These are phyloP conservation scores for Aplocera efformata DNA, from an alignment of 2,888 invertebrate genomes.

Conservation along the genomic window DNA sequence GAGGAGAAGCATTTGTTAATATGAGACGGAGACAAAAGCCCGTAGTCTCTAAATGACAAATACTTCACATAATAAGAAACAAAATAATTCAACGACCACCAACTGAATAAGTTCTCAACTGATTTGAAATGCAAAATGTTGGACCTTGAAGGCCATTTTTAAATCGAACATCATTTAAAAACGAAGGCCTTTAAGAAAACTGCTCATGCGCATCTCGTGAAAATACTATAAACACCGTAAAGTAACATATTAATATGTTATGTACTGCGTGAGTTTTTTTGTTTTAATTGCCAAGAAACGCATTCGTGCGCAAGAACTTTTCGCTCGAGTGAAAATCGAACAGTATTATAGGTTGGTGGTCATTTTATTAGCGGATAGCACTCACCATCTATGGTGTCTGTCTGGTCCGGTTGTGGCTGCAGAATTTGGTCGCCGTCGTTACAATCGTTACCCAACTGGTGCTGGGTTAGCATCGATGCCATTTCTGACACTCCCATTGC, in stretches of 20 bases:
- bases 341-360: constrained; percentile 28
- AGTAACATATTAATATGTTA: constrained; percentile 11
- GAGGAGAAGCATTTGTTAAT: constrained; percentile 17
- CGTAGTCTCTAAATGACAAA: constrained; percentile 30
- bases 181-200: constrained; percentile 7
- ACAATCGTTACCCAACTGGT: constrained; percentile 81
- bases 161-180: constrained; percentile 12
- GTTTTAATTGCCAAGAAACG: constrained; percentile 16
- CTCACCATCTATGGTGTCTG: constrained; percentile 89
- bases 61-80: constrained; percentile 23
- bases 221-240: constrained; percentile 6
- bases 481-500: constrained; percentile 82
- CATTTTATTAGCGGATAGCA: constrained; percentile 27
- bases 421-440: constrained; percentile 81
- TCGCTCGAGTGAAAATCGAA: constrained; percentile 17
- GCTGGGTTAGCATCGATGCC: constrained; percentile 82
- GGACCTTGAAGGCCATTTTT: constrained; percentile 21
- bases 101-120: constrained; percentile 28
- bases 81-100: constrained; percentile 31
- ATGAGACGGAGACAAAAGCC: constrained; percentile 9
- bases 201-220: constrained; percentile 6
- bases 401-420: constrained; percentile 84
- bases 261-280: constrained; percentile 8
- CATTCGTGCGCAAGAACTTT: constrained; percentile 20
- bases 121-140: constrained; percentile 26